Base-by-base conservation (phyloP, 30 jellyfish, hydroid and myxozoan genomes). In the Chrysaora quinquecirrha region DNA sequence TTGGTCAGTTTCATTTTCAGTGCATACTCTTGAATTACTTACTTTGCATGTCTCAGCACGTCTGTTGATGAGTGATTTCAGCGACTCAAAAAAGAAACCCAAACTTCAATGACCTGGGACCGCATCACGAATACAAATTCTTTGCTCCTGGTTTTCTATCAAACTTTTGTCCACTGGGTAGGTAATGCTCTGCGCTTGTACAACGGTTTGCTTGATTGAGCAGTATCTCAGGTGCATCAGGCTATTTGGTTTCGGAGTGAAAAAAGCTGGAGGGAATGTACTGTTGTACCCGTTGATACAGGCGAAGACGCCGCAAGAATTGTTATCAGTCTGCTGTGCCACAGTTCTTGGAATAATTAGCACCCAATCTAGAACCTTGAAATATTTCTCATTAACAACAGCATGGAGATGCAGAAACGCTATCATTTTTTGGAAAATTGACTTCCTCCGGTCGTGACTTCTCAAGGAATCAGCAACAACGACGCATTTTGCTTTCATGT, bases 251-350 rank as follows among this genome's bases (percentile, higher is more conserved):
- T 18, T 61, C 11, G 34, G 34, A 30, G 22, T 14, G 52, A 11
- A 24, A 3, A 20, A 11, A 7, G 27, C 60, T 21, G 10, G 52
- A 20, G 27, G 52, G 25, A 30, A 31, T 56, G 25, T 65, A 25
- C 52, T 12, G 29, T 65, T 65, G 66, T 35, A 70, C 3, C 67
- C 82, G 54, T 70, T 33, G 19, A 10, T 14, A 50, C 82, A 70
- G 67, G 82, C 82, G 33, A 11, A 70, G 0, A 70, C 82, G 3
- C 82, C 82, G 20, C 82, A 70, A 1, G 34, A 33, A 0, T 27
- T 33, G 22, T 35, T 0, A 50, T 70, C 82, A 7, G 10, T 43
- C 22, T 70, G 82, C 65, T 16, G 32, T 18, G 64, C 23, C 14
- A 70, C 22, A 70, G 27, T 19, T 23, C 58, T 23, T 27, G 78